Evolutionary conservation across 2,888 invertebrate species (phyloP), one percentile per base, ranked within the genome.

Genomic region (Protodeltote pygarga): DNA sequence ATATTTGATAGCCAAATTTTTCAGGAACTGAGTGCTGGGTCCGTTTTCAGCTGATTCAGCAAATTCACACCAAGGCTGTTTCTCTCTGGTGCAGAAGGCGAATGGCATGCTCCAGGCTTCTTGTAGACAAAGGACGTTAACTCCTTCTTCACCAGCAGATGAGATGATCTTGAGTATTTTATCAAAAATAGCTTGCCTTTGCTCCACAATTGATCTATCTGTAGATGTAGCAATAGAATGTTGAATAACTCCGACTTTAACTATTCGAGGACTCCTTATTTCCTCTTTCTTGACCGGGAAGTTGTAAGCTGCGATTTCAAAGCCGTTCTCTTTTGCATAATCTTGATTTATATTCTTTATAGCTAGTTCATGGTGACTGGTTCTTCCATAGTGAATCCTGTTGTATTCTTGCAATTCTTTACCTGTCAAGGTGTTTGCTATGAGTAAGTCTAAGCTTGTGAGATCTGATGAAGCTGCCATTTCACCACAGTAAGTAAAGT

Each of bases 101-200:
- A 99, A 99, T 0, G 99, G 99, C 99, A 99, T 99, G 29, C 95
- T 95, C 99, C 99, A 99, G 2, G 98, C 97, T 91, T 99, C 99
- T 89, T 99, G 99, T 50, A 99, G 94, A 77, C 99, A 98, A 35
- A 99, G 78, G 14, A 99, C 92, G 81, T 99, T 99, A 20, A 97
- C 98, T 1, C 94, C 94, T 71, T 95, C 95, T 16, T 82, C 78
- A 0, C 95, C 96, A 1, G 99, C 99, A 5, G 95, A 93, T 40
- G 94, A 93, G 15, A 98, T 94, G n/a, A 98, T 95, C 33, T 92
- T 92, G 25, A 89, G 86, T 8, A 98, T 94, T 81, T 97, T 94
- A 40, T 94, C 87, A 83, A 95, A 95, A 57, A 99, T 93, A 3
- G 96, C 96, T 47, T 94, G 93, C 39, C 97, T 93, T 89, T 99